Percentiles rank a stretch among this genome's conserved stretches.
Conservation (phyloP, 23 tunicate genomes). For the Clavelina lepadiformis region DNA sequence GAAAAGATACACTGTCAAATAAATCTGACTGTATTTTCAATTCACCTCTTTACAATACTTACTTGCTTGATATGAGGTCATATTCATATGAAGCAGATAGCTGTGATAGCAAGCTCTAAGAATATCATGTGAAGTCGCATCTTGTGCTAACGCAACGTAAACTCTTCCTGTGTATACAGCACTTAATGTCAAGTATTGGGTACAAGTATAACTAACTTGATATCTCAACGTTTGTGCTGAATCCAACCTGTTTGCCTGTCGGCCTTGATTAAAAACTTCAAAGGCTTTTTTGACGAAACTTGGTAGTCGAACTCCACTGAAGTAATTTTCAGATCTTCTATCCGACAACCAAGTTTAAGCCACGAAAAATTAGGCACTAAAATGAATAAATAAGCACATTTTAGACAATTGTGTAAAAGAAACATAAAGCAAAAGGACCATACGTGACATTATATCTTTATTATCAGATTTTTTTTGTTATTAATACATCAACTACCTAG, state of each 20-base stretch:
- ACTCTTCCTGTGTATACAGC: constrained; percentile 22
- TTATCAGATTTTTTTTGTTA: too few species aligned
- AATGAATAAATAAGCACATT: too few species aligned
- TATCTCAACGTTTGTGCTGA: background rate
- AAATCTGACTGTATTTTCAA: background rate
- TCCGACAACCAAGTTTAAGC: constrained; percentile 36
- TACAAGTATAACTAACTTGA: background rate
- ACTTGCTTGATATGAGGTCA: background rate
- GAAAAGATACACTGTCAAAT: too few species aligned
- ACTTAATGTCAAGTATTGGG: too few species aligned
- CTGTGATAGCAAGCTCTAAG: constrained; percentile 18
- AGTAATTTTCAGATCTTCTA: constrained; percentile 27
- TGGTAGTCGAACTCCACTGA: constrained; percentile 10
- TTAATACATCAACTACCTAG: too few species aligned
- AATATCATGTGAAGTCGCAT: constrained; percentile 17
- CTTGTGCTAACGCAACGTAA: constrained; percentile 8
- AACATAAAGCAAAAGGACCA: too few species aligned
- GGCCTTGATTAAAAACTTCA: constrained; percentile 1
- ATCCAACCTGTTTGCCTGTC: background rate
- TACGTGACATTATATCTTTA: too few species aligned
- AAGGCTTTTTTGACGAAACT: background rate
- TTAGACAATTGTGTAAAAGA: too few species aligned
- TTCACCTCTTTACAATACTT: background rate
- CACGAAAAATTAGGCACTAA: constrained; percentile 17
- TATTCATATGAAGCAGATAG: constrained; percentile 7